phyloP scores from a whole-genome alignment of 1,140 invertebrate species.

The Gonioctena quinquepunctata region DNA sequence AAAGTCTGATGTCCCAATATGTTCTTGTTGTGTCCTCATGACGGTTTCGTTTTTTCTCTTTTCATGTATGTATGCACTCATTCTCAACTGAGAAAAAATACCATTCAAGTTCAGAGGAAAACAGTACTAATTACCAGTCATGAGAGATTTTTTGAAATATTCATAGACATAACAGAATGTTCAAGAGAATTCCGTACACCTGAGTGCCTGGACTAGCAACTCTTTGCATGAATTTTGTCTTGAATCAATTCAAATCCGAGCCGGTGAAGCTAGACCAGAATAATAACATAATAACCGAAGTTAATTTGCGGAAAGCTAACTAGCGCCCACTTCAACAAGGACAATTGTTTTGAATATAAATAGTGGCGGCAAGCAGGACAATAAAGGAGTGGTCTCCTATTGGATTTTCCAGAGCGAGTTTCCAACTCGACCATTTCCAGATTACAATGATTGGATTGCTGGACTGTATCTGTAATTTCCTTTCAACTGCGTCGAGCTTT shows the following conservation, averaged over 20 bases:
- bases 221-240: background rate
- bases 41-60: too few species aligned
- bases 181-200: too few species aligned
- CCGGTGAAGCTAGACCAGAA: background rate
- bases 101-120: too few species aligned
- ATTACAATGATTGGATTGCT: conserved; percentile 35
- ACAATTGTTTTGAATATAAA: conserved; percentile 31
- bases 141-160: too few species aligned
- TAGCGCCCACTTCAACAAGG: background rate
- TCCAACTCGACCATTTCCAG: conserved; percentile 25
- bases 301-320: background rate
- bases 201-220: background rate
- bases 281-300: background rate
- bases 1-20: too few species aligned
- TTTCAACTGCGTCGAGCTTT: conserved; percentile 23
- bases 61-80: too few species aligned
- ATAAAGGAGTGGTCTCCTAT: conserved; percentile 33
- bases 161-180: too few species aligned
- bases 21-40: too few species aligned
- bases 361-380: conserved; percentile 14
- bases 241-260: background rate
- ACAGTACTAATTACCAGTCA: too few species aligned
- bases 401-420: conserved; percentile 29
- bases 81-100: too few species aligned
- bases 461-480: conserved; percentile 28